Evolutionary conservation across 1,140 invertebrate genomes (phyloP), one percentile per base, ranked within the genome.

Genomic region (Grapholita molesta): DNA sequence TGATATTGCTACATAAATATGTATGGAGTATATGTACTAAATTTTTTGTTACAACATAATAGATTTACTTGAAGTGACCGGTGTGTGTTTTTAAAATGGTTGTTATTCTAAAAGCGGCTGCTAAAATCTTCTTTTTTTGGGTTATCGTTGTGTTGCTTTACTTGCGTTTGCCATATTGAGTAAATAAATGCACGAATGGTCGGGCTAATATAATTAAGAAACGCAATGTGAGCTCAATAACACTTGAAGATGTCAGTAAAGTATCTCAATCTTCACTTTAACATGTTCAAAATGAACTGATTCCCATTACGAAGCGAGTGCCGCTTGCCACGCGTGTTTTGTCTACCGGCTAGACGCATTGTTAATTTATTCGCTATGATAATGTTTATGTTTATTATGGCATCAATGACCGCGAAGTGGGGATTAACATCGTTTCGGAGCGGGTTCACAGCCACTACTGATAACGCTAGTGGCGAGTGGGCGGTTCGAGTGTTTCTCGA

Each of bases 361-460:
- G 70, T 64, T 76, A 76, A 76, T 74, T 72, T 66, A 68, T 76
- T 76, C 28, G 53, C 64, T 73, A 75, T 74, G 67, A 69, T 71
- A 75, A 72, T 74, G 67, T n/a, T 57, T 57, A 57, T 65, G 30
- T 70, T 64, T 72, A 68, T 64, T 72, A 68, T 70, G 53, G 57
- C 71, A 67, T 64, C 64, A 71, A 55, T 67, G 64, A 65, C 28
- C 21, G 66, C 42, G 66, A 70, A 67, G 57, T 75, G 67, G 70
- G 73, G 68, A 70, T 48, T 73, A 70, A 73, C 69, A 52, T 67
- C 72, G 64, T 68, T 57, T 57, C 53, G 53, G 53, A 28, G 53
- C 53, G 53, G 23, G 53, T 57, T 30, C 25, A 61, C 55, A 61
- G 55, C 55, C 55, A 28, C 55, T 61, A 28, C 25, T 61, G 55